These are phyloP conservation scores for Sinocyclocheilus maitianheensis DNA, from an alignment of 2,113 vertebrate genomes.

Conservation along the genomic window DNA sequence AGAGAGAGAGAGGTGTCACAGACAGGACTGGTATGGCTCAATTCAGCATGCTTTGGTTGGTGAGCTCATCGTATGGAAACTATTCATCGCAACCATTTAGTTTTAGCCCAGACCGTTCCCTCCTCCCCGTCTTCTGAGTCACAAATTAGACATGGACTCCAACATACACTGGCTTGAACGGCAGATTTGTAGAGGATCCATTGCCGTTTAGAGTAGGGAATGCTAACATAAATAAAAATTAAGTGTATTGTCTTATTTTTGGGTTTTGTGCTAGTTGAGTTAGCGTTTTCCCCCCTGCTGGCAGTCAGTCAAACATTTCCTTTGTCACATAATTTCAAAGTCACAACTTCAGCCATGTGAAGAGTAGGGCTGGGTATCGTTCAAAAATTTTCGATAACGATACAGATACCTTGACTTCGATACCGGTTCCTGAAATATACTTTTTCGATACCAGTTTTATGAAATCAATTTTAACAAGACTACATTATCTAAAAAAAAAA, in stretches of 20 bases:
- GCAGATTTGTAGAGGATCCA: not conserved
- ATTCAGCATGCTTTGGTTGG: constrained; percentile 53
- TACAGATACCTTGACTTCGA: too few species aligned
- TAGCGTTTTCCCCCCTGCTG: not conserved
- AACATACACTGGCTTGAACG: not conserved
- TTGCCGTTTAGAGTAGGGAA: not conserved
- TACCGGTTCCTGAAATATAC: too few species aligned
- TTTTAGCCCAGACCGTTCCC: constrained; percentile 65
- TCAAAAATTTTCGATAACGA: too few species aligned
- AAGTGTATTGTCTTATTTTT: not conserved
- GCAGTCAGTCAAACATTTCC: constrained; percentile 11
- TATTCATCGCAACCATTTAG: constrained; percentile 64
- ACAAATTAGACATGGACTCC: constrained; percentile 15
- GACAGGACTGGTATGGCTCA: constrained; percentile 43
- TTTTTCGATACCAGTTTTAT: too few species aligned
- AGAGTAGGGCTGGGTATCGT: not conserved
- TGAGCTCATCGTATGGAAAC: constrained; percentile 71
- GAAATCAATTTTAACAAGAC: too few species aligned
- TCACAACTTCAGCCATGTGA: not conserved
- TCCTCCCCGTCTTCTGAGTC: constrained; percentile 40
- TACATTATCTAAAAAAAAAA: too few species aligned
- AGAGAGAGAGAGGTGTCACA: constrained; percentile 1
- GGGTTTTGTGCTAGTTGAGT: too few species aligned
- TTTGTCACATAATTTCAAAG: not conserved
- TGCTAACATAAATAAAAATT: not conserved